Evolutionary conservation across 2,113 vertebrate genomes (phyloP).

Genomic region (Sarotherodon lohbergeri): DNA sequence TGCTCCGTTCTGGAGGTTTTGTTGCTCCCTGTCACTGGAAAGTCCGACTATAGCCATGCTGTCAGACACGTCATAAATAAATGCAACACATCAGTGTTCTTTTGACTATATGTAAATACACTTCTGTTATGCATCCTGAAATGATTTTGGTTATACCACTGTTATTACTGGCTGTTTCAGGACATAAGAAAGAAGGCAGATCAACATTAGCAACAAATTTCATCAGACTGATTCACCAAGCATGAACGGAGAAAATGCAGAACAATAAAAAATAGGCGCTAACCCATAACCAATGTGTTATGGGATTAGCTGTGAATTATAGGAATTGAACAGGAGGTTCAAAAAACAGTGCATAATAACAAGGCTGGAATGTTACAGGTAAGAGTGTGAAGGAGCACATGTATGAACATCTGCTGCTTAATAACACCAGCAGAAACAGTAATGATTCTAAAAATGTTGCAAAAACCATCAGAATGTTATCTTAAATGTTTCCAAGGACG

Average conservation of each 20-base stretch:
- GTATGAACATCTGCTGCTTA: background rate
- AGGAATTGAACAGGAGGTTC: background rate
- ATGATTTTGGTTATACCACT: accelerated
- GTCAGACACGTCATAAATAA: background rate
- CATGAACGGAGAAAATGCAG: background rate
- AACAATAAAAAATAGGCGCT: background rate
- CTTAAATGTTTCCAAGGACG: background rate
- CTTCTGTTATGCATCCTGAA: background rate
- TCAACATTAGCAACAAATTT: background rate
- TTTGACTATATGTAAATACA: background rate
- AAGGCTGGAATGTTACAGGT: background rate
- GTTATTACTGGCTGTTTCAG: no score
- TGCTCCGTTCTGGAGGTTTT: background rate
- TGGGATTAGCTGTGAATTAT: background rate
- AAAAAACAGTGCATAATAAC: accelerated
- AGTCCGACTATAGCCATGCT: background rate
- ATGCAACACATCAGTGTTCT: background rate
- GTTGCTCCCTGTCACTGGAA: accelerated
- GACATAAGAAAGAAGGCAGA: no score
- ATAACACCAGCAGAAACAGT: background rate
- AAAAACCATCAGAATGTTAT: background rate
- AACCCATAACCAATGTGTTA: accelerated
- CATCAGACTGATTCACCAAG: background rate
- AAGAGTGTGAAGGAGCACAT: background rate
- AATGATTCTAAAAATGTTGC: background rate